phyloP scores from a whole-genome alignment of 2,797 vertebrate genomes.

The Rhodeus uyekii region DNA sequence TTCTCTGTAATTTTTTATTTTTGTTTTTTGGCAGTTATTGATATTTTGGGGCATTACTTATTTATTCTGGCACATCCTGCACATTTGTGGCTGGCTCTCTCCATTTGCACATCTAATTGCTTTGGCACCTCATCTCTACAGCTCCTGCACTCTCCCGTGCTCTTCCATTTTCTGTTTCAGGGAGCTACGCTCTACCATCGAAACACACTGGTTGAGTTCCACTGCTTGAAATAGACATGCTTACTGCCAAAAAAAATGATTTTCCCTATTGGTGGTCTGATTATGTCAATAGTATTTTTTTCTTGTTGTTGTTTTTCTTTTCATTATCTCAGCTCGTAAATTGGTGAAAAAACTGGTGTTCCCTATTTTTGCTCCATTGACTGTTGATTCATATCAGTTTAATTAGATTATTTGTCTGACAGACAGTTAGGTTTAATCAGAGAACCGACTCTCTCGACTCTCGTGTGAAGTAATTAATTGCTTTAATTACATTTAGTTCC shows the following conservation, averaged over 20 bases:
- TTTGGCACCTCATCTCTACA: slow-evolving; percentile 29
- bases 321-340: slow-evolving; percentile 24
- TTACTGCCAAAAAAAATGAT: background rate
- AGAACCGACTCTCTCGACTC: slow-evolving; percentile 32
- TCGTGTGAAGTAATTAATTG: slow-evolving; percentile 51
- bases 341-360: slow-evolving; percentile 23
- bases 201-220: background rate
- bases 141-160: background rate
- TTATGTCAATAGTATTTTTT: slow-evolving; percentile 2
- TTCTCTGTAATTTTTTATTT: background rate
- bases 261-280: slow-evolving; percentile 12
- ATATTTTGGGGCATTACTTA: slow-evolving; percentile 21
- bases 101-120: slow-evolving; percentile 27
- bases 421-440: slow-evolving; percentile 50
- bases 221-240: slow-evolving; percentile 32
- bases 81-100: slow-evolving; percentile 13
- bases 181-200: background rate
- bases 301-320: too few relatives aligned
- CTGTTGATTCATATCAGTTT: slow-evolving; percentile 54
- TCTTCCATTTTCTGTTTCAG: slow-evolving; percentile 5
- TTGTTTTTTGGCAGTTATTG: background rate
- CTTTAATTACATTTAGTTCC: slow-evolving; percentile 54
- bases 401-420: slow-evolving; percentile 56
- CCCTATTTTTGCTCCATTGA: slow-evolving; percentile 39
- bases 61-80: slow-evolving; percentile 11